These are phyloP conservation scores for Zingel zingel DNA, from an alignment of 2,113 vertebrate species.

Conservation along the genomic window DNA sequence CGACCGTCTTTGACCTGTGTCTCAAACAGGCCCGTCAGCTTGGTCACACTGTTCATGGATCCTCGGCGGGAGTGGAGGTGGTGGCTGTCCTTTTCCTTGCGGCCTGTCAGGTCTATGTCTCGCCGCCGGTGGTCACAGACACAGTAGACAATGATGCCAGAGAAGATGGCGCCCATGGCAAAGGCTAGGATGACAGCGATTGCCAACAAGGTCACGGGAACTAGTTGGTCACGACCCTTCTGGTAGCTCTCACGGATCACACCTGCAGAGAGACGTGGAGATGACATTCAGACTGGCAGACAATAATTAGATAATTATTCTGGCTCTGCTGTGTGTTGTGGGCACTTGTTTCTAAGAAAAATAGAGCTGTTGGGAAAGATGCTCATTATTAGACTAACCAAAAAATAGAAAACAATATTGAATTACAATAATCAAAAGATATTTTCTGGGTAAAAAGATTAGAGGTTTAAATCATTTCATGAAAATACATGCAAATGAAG, in stretches of 20 bases:
- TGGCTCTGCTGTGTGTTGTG: constrained; percentile 8
- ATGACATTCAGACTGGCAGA: constrained; percentile 58
- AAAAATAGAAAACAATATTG: constrained; percentile 33
- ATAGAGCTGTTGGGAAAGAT: constrained; percentile 22
- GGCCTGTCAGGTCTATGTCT: constrained; percentile 87
- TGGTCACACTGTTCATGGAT: constrained; percentile 99
- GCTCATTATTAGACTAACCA: constrained; percentile 18
- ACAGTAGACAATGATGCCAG: constrained; percentile 96
- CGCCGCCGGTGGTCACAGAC: constrained; percentile 95
- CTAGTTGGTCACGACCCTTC: constrained; percentile 95
- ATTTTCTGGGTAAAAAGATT: constrained; percentile 59
- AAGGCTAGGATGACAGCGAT: constrained; percentile 97
- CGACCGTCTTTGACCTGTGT: constrained; percentile 94
- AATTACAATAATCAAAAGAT: constrained; percentile 54
- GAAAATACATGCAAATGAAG: constrained; percentile 63
- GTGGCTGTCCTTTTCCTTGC: constrained; percentile 91
- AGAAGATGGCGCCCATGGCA: constrained; percentile 97
- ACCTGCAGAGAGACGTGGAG: constrained; percentile 84
- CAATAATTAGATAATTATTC: neutral
- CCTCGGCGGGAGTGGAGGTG: constrained; percentile 89
- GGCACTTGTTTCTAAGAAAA: constrained; percentile 23
- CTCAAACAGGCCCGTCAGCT: constrained; percentile 96
- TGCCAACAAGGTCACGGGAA: constrained; percentile 95
- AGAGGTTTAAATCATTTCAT: constrained; percentile 56
- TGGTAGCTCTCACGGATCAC: constrained; percentile 98